These are phyloP conservation scores for Mesaphorura yosii DNA, from an alignment of 1,140 invertebrate genomes.

Conservation along the genomic window DNA sequence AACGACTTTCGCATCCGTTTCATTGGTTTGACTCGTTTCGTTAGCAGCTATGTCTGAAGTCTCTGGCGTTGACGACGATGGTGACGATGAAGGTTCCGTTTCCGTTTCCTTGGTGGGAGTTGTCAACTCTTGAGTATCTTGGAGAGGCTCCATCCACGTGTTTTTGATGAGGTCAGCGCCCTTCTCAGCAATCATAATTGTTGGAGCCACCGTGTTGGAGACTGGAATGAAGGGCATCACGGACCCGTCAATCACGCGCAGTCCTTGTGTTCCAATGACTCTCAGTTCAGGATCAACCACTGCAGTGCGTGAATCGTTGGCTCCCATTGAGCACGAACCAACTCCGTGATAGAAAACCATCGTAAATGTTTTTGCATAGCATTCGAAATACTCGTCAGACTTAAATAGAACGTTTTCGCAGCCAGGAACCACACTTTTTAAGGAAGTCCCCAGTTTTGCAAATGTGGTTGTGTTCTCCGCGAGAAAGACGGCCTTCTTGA, in stretches of 20 bases:
- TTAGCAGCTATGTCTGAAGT: too few species aligned
- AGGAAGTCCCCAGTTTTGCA: not conserved
- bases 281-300: constrained; percentile 47
- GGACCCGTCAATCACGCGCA: constrained; percentile 39
- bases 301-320: constrained; percentile 36
- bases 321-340: constrained; percentile 48
- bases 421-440: constrained; percentile 37
- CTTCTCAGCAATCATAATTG: constrained; percentile 78
- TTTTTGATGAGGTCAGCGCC: constrained; percentile 34
- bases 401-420: constrained; percentile 42
- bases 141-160: not conserved
- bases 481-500: constrained; percentile 3
- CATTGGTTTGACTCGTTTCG: not conserved
- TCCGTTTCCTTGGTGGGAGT: not conserved
- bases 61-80: too few species aligned
- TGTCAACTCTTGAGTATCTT: not conserved
- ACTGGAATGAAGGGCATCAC: constrained; percentile 45
- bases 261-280: constrained; percentile 37
- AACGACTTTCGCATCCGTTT: not conserved
- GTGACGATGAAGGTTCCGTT: not conserved
- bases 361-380: constrained; percentile 19
- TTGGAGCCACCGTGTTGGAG: constrained; percentile 59
- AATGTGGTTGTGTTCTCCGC: constrained; percentile 9
- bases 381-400: constrained; percentile 43
- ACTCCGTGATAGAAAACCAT: constrained; percentile 1